Conservation (phyloP, 2,113 vertebrate species). For the Pyrgilauda ruficollis region DNA sequence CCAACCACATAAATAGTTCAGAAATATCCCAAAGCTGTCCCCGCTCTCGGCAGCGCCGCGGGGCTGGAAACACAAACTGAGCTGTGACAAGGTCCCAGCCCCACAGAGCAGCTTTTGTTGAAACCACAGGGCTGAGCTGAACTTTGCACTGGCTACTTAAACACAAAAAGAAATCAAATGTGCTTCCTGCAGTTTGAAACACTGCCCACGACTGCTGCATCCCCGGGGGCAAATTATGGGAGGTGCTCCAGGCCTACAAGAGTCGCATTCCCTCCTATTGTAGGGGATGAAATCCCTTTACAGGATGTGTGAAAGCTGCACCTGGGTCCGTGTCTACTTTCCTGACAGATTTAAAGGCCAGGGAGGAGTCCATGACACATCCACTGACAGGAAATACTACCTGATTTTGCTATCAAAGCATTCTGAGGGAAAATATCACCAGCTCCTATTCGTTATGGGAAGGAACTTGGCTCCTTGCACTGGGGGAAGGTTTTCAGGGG, state of each 20-base stretch:
- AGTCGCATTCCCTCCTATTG: slow-evolving; percentile 10
- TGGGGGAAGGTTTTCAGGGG: background rate
- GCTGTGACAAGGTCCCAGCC: background rate
- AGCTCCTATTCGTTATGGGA: background rate
- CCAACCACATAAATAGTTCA: background rate
- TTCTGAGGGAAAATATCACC: background rate
- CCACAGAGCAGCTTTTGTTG: slow-evolving; percentile 40
- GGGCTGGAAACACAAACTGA: slow-evolving; percentile 18
- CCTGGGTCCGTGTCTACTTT: slow-evolving; percentile 42
- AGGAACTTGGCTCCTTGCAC: background rate
- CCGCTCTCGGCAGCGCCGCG: background rate
- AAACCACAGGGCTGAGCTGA: slow-evolving; percentile 28
- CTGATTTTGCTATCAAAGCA: slow-evolving; percentile 47
- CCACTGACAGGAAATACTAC: slow-evolving; percentile 44
- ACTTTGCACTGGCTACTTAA: slow-evolving; percentile 42
- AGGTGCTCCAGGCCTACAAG: slow-evolving; percentile 42
- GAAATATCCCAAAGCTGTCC: background rate
- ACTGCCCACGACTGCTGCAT: background rate
- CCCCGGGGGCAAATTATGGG: slow-evolving; percentile 44
- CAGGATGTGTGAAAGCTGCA: slow-evolving; percentile 64
- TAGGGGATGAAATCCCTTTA: slow-evolving; percentile 61
- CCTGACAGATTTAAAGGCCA: slow-evolving; percentile 67
- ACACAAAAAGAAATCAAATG: slow-evolving; percentile 42
- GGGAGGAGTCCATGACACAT: slow-evolving; percentile 45
- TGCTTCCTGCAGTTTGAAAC: slow-evolving; percentile 56